Base-by-base conservation (phyloP, 2,797 vertebrate species). In the Leptoclinus maculatus region DNA sequence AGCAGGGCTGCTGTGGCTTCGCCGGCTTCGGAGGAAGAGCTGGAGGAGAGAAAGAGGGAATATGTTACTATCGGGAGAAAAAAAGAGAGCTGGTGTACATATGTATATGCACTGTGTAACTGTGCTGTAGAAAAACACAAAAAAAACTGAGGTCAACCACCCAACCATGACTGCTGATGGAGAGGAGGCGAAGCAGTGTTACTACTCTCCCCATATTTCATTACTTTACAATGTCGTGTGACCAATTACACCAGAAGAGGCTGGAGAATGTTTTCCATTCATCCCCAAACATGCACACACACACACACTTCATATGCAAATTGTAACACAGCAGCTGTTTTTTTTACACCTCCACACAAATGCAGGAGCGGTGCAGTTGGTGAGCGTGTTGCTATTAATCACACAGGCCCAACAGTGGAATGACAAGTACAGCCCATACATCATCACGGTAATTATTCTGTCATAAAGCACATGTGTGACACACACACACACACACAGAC, bases 21-120 rank as follows among this genome's bases (percentile, higher is more conserved):
- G 95, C 94, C 27, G 97, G 97, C 89, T 99, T 99, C 43, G 97
- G 97, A 92, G 97, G 98, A 95, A 99, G 97, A 94, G 97, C 98
- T 99, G 92, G 8, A 8, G 13, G 79, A 79, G 2, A 74, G 2
- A 56, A 11, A 58, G 23, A 64, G 16, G 25, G 10, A 8, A 23
- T 0, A 1, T 7, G 54, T 66, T 19, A 76, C 2, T 21, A 10
- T 1, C 17, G 11, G 45, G 5, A 5, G 5, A 32, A 45, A 47
- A 19, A 23, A 7, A 23, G 38, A 57, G 3, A 63, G 23, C 19
- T 11, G 17, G 38, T 47, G 2, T 19, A 17, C 7, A 56, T 16
- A 29, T 2, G 27, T 27, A 27, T 27, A 27, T 0, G 21, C 12
- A 47, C 16, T 7, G 7, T 29, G n/a, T 13, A 57, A 66, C 53